Percentiles rank a stretch among this genome's conserved stretches.
Conservation (phyloP, 2,113 vertebrate species). For the Neotoma lepida region DNA sequence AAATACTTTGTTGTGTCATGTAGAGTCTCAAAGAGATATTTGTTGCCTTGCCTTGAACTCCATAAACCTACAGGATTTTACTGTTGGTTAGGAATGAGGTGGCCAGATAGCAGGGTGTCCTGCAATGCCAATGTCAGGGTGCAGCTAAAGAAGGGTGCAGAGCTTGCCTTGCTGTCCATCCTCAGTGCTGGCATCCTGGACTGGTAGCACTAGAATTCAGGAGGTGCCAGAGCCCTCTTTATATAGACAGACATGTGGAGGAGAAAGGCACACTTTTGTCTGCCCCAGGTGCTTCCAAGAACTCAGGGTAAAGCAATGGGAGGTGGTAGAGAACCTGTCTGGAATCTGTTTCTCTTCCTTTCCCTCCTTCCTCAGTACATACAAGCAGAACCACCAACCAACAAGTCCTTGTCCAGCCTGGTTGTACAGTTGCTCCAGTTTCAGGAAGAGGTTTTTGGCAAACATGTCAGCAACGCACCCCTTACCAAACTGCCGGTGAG, state of each 20-base stretch:
- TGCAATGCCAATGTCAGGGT: constrained; percentile 24
- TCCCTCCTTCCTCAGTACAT: constrained; percentile 89
- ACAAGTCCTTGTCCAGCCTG: constrained; percentile 97
- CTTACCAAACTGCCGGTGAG: constrained; percentile 95
- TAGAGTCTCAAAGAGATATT: background rate
- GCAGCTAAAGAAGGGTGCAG: background rate
- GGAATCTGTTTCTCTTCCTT: constrained; percentile 1
- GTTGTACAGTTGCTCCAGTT: constrained; percentile 98
- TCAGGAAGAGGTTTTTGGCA: constrained; percentile 97
- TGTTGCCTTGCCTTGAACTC: constrained; percentile 13
- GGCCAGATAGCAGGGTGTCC: background rate
- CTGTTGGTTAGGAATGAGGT: background rate
- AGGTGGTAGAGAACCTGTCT: background rate
- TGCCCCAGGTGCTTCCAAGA: background rate
- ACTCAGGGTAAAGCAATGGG: background rate
- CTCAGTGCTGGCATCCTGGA: background rate
- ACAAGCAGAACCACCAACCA: constrained; percentile 97
- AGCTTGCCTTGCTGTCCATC: background rate
- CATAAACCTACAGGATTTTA: constrained; percentile 51
- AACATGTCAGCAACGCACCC: constrained; percentile 97
- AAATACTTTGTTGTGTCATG: background rate
- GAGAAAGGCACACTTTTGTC: background rate
- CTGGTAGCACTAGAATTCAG: background rate
- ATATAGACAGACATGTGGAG: background rate
- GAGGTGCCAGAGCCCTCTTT: background rate